A percentile compares a stretch with the other conserved stretches of the same genome.
phyloP scores from a whole-genome alignment of 2,797 vertebrate genomes.

The Liasis olivaceus region DNA sequence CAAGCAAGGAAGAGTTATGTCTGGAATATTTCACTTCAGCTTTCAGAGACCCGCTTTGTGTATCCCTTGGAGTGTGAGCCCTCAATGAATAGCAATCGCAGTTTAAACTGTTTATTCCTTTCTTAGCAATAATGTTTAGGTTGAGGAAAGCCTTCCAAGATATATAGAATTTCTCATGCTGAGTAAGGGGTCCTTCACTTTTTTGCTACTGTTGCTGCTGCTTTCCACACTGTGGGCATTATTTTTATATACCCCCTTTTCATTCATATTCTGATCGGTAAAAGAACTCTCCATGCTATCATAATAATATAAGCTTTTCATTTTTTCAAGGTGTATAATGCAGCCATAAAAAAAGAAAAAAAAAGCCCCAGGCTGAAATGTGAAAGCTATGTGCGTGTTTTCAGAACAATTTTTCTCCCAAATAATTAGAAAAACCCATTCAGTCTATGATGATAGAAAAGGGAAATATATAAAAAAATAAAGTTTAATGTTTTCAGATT shows the following conservation, averaged over 20 bases:
- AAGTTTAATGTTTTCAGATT: slow-evolving; percentile 63
- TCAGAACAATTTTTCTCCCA: slow-evolving; percentile 69
- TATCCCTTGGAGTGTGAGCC: slow-evolving; percentile 50
- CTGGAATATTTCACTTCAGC: slow-evolving; percentile 63
- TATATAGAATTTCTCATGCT: slow-evolving; percentile 78
- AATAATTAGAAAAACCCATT: slow-evolving; percentile 60
- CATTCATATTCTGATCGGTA: slow-evolving; percentile 64
- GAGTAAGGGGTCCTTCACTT: slow-evolving; percentile 75
- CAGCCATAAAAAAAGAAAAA: slow-evolving; percentile 68
- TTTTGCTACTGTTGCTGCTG: slow-evolving; percentile 57
- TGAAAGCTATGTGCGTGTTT: slow-evolving; percentile 68
- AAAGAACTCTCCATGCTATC: slow-evolving; percentile 73
- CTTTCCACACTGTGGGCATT: slow-evolving; percentile 69
- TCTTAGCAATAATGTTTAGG: slow-evolving; percentile 81
- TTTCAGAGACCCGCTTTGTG: slow-evolving; percentile 63
- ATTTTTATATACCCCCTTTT: slow-evolving; percentile 64
- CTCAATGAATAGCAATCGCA: slow-evolving; percentile 64
- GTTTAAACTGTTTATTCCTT: slow-evolving; percentile 75
- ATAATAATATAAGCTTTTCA: slow-evolving; percentile 70
- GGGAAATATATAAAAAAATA: slow-evolving; percentile 49
- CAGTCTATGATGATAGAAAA: slow-evolving; percentile 63
- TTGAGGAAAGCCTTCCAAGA: slow-evolving; percentile 78
- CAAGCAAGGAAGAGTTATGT: slow-evolving; percentile 57
- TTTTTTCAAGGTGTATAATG: slow-evolving; percentile 74
- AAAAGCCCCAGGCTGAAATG: slow-evolving; percentile 73